Evolutionary conservation across 1,140 invertebrate genomes (phyloP), one percentile per base, ranked within the genome.

Genomic region (Plectus sambesii): DNA sequence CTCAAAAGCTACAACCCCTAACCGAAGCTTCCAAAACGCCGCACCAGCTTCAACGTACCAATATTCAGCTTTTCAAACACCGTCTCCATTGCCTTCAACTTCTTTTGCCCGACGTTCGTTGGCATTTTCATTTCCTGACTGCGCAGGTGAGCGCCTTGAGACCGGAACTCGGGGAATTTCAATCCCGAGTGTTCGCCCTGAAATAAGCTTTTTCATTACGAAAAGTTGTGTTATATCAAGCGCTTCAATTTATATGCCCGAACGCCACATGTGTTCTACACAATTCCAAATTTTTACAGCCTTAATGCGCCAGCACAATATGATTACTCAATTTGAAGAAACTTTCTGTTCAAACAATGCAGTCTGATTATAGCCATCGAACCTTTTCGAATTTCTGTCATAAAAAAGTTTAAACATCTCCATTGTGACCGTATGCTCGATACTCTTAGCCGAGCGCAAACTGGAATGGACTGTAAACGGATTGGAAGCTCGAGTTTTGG

Each of bases 41-140:
- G n/a, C n/a, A n/a, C n/a, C n/a, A n/a, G n/a, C n/a, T 20, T 17
- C n/a, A n/a, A 49, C 49, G 20, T 48, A 59, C 60, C 17, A 15
- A 59, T 24, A 36, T 59, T 42, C 6, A 9, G 37, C 27, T 36
- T 61, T 12, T 42, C 41, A 9, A 59, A 40, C 9, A 47, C 55
- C 17, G 42, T 24, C 19, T 61, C 57, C 39, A 59, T 59, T 20
- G 42, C 43, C 12, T 52, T 51, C 40, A 51, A 17, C 40, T 59
- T 59, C 60, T 62, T 61, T 43, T 62, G 57, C 5, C 58, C 58
- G 6, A 56, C 44, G 23, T 59, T 62, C 20, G 26, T 59, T 8
- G 58, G 58, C 17, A 60, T 26, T 36, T 60, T 60, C 60, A 62
- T 62, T 27, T 62, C 59, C 19, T 59, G 60, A 23, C 51, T 59